A percentile compares a stretch with the other conserved stretches of the same genome.
These are phyloP conservation scores for Gephyroberyx darwinii DNA, from an alignment of 2,797 vertebrate species.

Conservation along the genomic window DNA sequence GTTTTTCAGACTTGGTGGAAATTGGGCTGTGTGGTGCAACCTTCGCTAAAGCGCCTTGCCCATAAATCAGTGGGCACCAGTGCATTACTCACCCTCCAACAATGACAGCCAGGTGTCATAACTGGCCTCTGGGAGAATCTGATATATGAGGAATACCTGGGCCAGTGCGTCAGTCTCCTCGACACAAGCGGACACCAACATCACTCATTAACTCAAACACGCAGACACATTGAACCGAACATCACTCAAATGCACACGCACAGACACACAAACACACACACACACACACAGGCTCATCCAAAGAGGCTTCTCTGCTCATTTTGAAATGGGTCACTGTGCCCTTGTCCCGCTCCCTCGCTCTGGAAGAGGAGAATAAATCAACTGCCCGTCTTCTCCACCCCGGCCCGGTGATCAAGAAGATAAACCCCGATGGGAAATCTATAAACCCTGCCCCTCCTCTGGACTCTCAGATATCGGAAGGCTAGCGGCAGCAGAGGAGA, in stretches of 20 bases:
- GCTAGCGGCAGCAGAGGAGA: constrained; percentile 17
- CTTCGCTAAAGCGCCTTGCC: constrained; percentile 30
- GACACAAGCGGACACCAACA: constrained; percentile 33
- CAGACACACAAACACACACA: constrained; percentile 9
- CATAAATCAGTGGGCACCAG: constrained; percentile 48
- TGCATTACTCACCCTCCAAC: constrained; percentile 49
- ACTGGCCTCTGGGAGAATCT: constrained; percentile 34
- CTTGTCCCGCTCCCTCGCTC: constrained; percentile 62
- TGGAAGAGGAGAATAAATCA: constrained; percentile 70
- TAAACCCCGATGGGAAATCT: constrained; percentile 73
- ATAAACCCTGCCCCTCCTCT: constrained; percentile 50
- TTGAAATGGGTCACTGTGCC: constrained; percentile 67
- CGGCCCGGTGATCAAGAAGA: constrained; percentile 67
- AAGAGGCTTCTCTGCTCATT: constrained; percentile 17
- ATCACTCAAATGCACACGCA: constrained; percentile 39
- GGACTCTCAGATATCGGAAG: constrained; percentile 24
- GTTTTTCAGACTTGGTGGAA: constrained; percentile 24
- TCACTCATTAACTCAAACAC: constrained; percentile 50
- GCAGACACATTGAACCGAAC: constrained; percentile 21
- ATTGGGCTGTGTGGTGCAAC: constrained; percentile 10
- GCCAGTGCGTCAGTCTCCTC: constrained; percentile 39
- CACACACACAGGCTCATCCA: constrained; percentile 1
- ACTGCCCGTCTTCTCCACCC: constrained; percentile 49
- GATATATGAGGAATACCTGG: constrained; percentile 47
- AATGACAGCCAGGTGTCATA: constrained; percentile 63